Conservation (phyloP, 2,113 vertebrate genomes). For the Otolemur garnettii region DNA sequence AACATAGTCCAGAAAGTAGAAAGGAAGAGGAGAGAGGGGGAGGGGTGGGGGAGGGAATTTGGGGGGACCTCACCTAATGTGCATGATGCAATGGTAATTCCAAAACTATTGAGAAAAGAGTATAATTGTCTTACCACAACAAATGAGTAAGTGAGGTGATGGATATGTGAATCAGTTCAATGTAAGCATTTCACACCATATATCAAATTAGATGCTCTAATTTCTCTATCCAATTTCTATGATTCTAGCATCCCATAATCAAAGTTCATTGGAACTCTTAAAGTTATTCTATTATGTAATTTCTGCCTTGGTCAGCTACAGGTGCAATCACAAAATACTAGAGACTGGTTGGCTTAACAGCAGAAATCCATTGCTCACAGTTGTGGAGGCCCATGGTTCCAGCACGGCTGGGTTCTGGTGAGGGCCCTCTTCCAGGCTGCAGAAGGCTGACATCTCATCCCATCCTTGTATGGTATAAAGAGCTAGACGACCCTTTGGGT, state of each 20-base stretch:
- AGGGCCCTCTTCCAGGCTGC: not conserved
- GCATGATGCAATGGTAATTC: too few species aligned
- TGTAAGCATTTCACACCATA: too few species aligned
- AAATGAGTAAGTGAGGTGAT: too few species aligned
- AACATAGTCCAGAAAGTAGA: too few species aligned
- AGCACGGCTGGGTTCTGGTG: rapidly evolving
- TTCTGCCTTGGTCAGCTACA: not conserved
- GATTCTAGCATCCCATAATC: not conserved
- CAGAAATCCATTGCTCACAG: not conserved
- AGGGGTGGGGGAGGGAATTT: too few species aligned
- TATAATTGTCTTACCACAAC: too few species aligned
- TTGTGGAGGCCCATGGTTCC: not conserved
- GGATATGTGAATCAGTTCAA: too few species aligned
- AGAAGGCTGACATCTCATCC: not conserved
- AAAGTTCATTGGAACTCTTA: not conserved
- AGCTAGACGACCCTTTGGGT: not conserved
- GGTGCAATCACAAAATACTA: not conserved
- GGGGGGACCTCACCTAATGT: too few species aligned
- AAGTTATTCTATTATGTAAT: not conserved
- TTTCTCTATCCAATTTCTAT: not conserved
- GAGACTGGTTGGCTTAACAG: not conserved
- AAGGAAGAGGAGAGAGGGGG: too few species aligned
- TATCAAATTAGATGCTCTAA: not conserved
- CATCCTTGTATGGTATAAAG: not conserved
- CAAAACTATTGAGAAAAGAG: too few species aligned